Conservation (phyloP, 2,113 vertebrate genomes). For the Hystrix brachyura region DNA sequence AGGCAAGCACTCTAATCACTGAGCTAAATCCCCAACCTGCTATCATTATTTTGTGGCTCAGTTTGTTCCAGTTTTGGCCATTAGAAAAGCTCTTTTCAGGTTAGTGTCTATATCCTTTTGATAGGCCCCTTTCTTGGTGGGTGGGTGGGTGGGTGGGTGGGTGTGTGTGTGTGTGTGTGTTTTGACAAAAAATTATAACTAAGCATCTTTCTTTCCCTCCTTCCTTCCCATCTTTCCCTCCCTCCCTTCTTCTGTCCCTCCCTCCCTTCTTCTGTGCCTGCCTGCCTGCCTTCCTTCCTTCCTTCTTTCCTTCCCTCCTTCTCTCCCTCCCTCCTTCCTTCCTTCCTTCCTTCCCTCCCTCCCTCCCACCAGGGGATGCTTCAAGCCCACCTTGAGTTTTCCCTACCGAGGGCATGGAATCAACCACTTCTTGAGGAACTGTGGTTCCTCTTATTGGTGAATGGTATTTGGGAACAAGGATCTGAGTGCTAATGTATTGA, state of each 20-base stretch:
- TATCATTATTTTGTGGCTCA: background rate
- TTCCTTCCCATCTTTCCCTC: background rate
- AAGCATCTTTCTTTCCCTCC: too few relatives aligned
- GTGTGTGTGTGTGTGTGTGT: background rate
- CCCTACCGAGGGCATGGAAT: background rate
- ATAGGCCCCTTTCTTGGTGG: background rate
- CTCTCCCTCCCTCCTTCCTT: background rate
- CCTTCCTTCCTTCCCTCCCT: background rate
- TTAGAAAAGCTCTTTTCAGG: background rate
- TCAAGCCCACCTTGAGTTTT: background rate
- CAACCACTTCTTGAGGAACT: background rate
- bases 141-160: too few relatives aligned
- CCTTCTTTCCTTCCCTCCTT: too few relatives aligned
- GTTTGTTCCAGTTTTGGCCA: background rate
- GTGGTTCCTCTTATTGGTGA: background rate
- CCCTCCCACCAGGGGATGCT: background rate
- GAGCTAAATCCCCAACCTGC: too few relatives aligned
- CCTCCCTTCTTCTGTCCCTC: too few relatives aligned
- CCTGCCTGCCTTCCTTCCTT: background rate
- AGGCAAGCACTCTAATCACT: too few relatives aligned
- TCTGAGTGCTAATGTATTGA: background rate
- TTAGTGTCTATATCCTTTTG: background rate
- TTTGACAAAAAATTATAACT: too few relatives aligned
- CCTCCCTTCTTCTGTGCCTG: too few relatives aligned
- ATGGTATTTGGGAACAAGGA: conserved; percentile 48